Evolutionary conservation across 2,888 invertebrate species (phyloP), one percentile per base, ranked within the genome.

Genomic region (Cepaea hortensis): DNA sequence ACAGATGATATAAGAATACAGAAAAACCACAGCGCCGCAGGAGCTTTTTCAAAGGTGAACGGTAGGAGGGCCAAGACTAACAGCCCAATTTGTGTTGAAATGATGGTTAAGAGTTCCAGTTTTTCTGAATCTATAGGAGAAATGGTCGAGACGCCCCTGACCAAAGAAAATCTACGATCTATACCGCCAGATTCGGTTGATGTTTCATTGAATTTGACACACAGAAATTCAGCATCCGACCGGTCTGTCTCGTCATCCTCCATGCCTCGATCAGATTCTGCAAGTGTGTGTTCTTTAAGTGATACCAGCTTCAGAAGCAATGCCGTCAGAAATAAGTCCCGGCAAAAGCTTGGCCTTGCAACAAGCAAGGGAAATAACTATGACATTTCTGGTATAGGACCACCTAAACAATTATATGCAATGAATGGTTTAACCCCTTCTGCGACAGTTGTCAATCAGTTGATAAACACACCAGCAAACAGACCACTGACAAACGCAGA

Each of bases 101-200:
- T 81, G 76, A 86, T 86, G 75, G 76, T 82, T 11, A 86, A 86
- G 50, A 86, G 86, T 35, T 81, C 86, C 15, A 82, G 81, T 68
- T 81, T 65, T 68, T 81, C 81, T 9, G 81, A 86, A 23, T 81
- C 76, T 15, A 50, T 86, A 18, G 86, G 76, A 1, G 76, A 65
- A 46, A 72, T 62, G 5, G 46, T 73, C 3, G 85, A 80, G 7
- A 62, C 85, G 1, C 15, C 55, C 1, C 23, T 68, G 2, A 76
- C 68, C 11, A 75, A 65, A 76, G 76, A 86, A 15, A 86, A 86
- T 46, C 18, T 81, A 4, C 50, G 81, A 5, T 86, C 86, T 46
- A 81, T 81, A 1, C 86, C 81, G 0, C 76, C 80, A 7, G 75
- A 76, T 35, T 46, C 82, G 1, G 55, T 76, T 15, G 81, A 72